These are phyloP conservation scores for Rana temporaria DNA, from an alignment of 2,113 vertebrate genomes.

Conservation along the genomic window DNA sequence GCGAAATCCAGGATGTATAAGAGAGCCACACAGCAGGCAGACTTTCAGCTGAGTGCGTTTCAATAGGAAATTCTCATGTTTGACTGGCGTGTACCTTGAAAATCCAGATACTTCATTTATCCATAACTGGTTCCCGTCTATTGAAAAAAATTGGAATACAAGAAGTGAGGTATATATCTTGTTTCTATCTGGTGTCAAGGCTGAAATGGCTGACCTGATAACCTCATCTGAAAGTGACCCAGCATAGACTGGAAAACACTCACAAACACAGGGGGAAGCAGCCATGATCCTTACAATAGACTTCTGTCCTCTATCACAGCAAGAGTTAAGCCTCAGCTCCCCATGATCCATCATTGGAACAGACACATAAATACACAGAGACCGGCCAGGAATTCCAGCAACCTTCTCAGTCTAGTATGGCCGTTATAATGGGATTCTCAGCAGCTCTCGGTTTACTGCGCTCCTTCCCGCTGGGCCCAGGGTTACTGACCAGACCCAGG, in stretches of 20 bases:
- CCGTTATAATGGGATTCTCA: background rate
- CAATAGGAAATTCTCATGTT: too few relatives aligned
- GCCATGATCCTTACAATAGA: background rate
- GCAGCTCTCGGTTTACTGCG: background rate
- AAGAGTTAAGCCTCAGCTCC: constrained; percentile 24
- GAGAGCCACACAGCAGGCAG: too few relatives aligned
- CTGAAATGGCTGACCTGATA: constrained; percentile 6
- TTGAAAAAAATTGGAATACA: too few relatives aligned
- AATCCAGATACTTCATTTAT: too few relatives aligned
- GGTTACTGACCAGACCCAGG: background rate
- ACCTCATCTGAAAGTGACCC: constrained; percentile 2
- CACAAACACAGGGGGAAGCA: constrained; percentile 6
- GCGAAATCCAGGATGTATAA: too few relatives aligned
- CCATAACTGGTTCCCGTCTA: too few relatives aligned
- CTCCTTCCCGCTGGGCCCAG: background rate
- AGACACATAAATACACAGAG: constrained; percentile 31
- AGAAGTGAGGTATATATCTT: background rate
- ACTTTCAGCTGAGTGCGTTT: too few relatives aligned
- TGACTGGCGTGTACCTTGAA: too few relatives aligned
- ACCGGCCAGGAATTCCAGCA: constrained; percentile 14
- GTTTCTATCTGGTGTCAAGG: background rate
- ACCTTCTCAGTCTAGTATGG: constrained; percentile 7
- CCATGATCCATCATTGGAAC: constrained; percentile 34
- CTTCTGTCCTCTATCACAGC: constrained; percentile 31
- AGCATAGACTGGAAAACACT: constrained; percentile 1